Base-by-base conservation (phyloP, 2,113 vertebrate genomes). In the Solea senegalensis region DNA sequence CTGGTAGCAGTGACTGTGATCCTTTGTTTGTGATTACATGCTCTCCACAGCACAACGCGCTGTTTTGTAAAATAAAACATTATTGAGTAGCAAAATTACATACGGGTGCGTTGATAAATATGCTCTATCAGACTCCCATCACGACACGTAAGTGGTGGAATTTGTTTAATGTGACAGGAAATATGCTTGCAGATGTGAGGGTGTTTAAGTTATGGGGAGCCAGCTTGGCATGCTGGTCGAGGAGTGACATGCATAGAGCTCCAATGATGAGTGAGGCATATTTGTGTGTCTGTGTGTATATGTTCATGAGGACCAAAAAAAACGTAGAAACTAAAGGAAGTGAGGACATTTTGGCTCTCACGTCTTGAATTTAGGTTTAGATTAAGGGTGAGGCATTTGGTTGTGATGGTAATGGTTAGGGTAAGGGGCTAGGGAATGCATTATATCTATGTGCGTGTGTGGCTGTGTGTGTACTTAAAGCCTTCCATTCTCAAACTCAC, bases 11-110 rank as follows among this genome's bases (percentile, higher is more conserved):
- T 8, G 41, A 44, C 67, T 65, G 62, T 67, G 64, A 54, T 84
- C 62, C 75, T 73, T 66, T 71, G 72, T 83, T 62, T 84, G 61
- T 53, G 73, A 65, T 78, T 50, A 9, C 70, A 43, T 49, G 16
- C 13, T 64, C 21, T 41, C 59, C 70, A 50, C 65, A 27, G 21
- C 79, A 68, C 50, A 14, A 8, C 26, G 62, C 13, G 21, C 69
- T 44, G 70, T 61, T 77, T 76, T 81, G 73, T 88, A 84, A 88
- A 89, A 84, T 91, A 72, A 80, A 85, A 74, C 43, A 84, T 70
- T 72, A 83, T 76, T 49, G 79, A 78, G 74, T 65, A 8, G 51
- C 40, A 82, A 50, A 88, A 64, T 80, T 70, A 74, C 66, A 72
- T 86, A 65, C 63, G 60, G 53, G 54, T 55, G 65, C 54, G 26